Conservation (phyloP, 2,113 vertebrate genomes). For the Aplodontia rufa region DNA sequence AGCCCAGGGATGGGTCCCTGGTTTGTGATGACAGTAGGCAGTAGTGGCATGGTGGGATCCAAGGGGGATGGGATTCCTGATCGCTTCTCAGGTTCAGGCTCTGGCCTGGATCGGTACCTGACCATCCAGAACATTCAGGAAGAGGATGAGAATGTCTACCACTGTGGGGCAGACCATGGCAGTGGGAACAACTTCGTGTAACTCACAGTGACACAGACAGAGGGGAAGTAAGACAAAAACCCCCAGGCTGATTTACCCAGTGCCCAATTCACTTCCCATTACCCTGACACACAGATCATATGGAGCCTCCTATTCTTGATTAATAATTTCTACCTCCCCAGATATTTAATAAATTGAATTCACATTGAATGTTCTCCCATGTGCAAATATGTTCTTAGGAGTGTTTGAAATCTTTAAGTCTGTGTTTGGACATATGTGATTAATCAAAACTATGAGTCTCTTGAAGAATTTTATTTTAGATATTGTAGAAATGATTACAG, state of each 20-base stretch:
- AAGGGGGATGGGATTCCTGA: not conserved
- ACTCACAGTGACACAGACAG: not conserved
- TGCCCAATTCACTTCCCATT: accelerated
- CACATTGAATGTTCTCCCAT: not conserved
- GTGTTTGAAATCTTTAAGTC: not conserved
- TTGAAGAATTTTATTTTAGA: no score
- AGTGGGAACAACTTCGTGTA: not conserved
- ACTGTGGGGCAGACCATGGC: not conserved
- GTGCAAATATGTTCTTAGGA: not conserved
- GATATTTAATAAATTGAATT: not conserved
- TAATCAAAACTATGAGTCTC: no score
- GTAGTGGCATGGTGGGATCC: not conserved
- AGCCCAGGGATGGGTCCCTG: not conserved
- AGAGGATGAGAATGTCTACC: not conserved
- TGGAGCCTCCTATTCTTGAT: not conserved
- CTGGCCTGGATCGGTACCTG: not conserved
- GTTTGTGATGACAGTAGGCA: not conserved
- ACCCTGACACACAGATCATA: not conserved
- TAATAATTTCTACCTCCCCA: no score
- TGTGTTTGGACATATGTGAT: not conserved
- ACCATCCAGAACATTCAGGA: not conserved
- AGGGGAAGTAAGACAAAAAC: not conserved
- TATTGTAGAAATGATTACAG: no score
- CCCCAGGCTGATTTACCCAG: accelerated
- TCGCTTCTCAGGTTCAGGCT: not conserved